These are phyloP conservation scores for Colaptes auratus DNA, from an alignment of 2,113 vertebrate genomes.

Conservation along the genomic window DNA sequence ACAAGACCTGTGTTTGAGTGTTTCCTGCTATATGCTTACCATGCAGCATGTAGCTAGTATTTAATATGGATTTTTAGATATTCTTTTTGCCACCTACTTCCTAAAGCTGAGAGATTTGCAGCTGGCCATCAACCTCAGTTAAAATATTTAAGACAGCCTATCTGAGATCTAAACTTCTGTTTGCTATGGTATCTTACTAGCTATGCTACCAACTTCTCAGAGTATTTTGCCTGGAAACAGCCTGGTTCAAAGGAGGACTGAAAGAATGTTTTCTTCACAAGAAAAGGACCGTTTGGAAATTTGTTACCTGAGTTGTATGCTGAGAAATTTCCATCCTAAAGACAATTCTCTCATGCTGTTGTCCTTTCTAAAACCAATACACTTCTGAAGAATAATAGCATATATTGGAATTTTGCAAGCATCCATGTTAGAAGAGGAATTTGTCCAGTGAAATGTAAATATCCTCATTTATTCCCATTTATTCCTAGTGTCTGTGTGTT, in stretches of 20 bases:
- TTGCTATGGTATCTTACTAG: background rate
- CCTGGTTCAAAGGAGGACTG: background rate
- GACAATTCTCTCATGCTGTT: background rate
- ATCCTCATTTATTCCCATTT: background rate
- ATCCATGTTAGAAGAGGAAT: background rate
- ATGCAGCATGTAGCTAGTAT: background rate
- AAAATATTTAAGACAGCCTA: background rate
- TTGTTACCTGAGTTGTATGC: background rate
- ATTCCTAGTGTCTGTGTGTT: background rate
- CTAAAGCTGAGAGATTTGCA: background rate
- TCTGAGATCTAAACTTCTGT: background rate
- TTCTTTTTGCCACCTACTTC: background rate
- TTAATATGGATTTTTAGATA: background rate
- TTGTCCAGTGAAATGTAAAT: background rate
- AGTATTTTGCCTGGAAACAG: background rate
- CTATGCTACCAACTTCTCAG: background rate
- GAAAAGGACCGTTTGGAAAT: background rate
- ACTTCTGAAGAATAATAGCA: background rate
- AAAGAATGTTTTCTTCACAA: background rate
- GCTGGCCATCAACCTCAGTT: background rate
- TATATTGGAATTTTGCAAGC: background rate
- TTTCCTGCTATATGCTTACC: background rate
- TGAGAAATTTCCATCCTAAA: background rate
- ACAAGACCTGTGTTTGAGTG: background rate
- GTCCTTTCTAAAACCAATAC: background rate